A percentile compares a stretch with the other conserved stretches of the same genome.
These are phyloP conservation scores for Chaenogobius annularis DNA, from an alignment of 2,113 vertebrate species.

Conservation along the genomic window DNA sequence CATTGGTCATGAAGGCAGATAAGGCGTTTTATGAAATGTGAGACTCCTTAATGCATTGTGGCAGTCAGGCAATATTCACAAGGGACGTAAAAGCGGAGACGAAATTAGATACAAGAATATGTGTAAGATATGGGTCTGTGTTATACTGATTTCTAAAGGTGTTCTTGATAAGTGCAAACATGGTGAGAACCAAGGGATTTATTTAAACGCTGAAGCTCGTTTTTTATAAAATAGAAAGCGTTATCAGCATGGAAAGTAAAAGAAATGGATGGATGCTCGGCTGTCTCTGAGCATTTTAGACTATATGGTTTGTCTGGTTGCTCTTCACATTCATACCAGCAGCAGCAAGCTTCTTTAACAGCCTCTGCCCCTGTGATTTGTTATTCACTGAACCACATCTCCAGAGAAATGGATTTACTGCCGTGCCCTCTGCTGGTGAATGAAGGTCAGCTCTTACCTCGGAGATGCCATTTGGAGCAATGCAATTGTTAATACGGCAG, in stretches of 20 bases:
- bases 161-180: slow-evolving; percentile 9
- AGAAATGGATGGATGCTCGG: slow-evolving; percentile 3
- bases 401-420: slow-evolving; percentile 76
- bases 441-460: slow-evolving; percentile 70
- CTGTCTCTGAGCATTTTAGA: slow-evolving; percentile 16
- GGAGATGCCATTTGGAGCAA: slow-evolving; percentile 60
- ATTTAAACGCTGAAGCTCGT: slow-evolving; percentile 8
- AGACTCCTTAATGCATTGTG: slow-evolving; percentile 56
- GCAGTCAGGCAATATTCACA: slow-evolving; percentile 51
- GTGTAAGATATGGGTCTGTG: slow-evolving; percentile 39
- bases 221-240: slow-evolving; percentile 27
- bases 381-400: slow-evolving; percentile 74
- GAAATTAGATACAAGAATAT: slow-evolving; percentile 53
- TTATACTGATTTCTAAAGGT: slow-evolving; percentile 31
- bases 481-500: slow-evolving; percentile 61
- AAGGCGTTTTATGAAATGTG: slow-evolving; percentile 64
- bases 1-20: slow-evolving; percentile 65
- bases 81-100: slow-evolving; percentile 16
- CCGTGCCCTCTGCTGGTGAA: slow-evolving; percentile 67
- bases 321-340: slow-evolving; percentile 24
- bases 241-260: slow-evolving; percentile 21
- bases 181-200: slow-evolving; percentile 5
- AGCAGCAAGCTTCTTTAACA: slow-evolving; percentile 46
- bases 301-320: slow-evolving; percentile 46
- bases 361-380: slow-evolving; percentile 67